These are phyloP conservation scores for Tipula helvola DNA, from an alignment of 2,888 invertebrate genomes.

Conservation along the genomic window DNA sequence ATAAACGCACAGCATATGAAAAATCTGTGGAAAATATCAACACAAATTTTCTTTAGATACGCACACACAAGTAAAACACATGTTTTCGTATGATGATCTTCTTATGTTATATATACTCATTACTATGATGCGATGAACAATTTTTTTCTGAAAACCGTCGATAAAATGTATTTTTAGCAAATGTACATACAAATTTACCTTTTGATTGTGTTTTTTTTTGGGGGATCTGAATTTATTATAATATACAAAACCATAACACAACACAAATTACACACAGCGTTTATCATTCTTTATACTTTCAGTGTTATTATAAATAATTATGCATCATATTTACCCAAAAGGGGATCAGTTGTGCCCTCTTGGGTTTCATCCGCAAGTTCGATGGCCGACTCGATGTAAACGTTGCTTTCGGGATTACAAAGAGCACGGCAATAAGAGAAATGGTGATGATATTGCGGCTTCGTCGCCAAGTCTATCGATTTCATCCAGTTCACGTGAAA, in stretches of 20 bases:
- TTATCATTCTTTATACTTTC: not conserved
- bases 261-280: not conserved
- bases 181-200: not conserved
- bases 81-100: not conserved
- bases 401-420: constrained; percentile 84
- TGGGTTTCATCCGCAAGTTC: constrained; percentile 88
- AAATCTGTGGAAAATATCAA: not conserved
- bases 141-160: not conserved
- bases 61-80: not conserved
- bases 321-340: constrained; percentile 42
- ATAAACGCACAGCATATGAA: not conserved
- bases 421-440: constrained; percentile 68
- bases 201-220: not conserved
- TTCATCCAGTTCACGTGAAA: constrained; percentile 44
- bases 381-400: constrained; percentile 89
- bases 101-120: not conserved
- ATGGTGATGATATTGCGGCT: constrained; percentile 53
- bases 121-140: not conserved
- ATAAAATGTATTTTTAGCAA: constrained; percentile 1
- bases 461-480: constrained; percentile 68
- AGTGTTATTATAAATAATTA: constrained; percentile 16
- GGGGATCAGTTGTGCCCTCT: constrained; percentile 83
- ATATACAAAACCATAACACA: not conserved
- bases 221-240: not conserved
- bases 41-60: not conserved